Evolutionary conservation across 2,113 vertebrate species (phyloP).

Genomic region (Rhodinocichla rosea): DNA sequence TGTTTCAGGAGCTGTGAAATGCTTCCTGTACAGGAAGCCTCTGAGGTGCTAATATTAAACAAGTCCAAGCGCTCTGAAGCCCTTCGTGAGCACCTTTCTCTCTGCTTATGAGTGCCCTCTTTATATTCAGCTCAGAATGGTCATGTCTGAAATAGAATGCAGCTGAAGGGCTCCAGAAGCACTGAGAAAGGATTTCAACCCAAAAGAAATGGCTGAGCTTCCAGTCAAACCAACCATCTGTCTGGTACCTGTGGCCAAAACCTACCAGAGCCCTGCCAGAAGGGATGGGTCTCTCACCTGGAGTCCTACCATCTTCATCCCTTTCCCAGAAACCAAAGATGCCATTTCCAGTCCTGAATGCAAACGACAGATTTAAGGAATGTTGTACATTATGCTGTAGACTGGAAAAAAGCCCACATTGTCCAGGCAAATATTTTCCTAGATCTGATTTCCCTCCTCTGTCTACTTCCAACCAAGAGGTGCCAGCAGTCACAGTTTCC

Average conservation of each 20-base stretch:
- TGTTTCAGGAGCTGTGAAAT: neutral
- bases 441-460: neutral
- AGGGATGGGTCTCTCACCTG: neutral
- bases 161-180: slow-evolving; percentile 5
- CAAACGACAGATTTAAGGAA: neutral
- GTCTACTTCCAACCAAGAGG: neutral
- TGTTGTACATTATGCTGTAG: neutral
- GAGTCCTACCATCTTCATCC: neutral
- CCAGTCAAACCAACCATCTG: slow-evolving; percentile 35
- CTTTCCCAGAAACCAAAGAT: neutral
- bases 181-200: neutral
- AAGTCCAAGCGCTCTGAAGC: fast-evolving
- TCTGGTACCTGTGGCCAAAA: slow-evolving; percentile 20
- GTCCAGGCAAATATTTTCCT: neutral
- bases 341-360: neutral
- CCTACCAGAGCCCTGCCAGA: slow-evolving; percentile 6
- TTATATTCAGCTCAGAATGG: neutral
- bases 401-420: neutral
- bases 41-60: neutral
- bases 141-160: neutral
- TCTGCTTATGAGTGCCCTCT: neutral
- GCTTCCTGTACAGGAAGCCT: neutral
- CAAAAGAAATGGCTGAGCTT: slow-evolving; percentile 16
- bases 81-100: neutral
- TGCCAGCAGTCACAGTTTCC: neutral